Conservation (phyloP, 2,888 invertebrate species). For the Andrena hattorfiana region DNA sequence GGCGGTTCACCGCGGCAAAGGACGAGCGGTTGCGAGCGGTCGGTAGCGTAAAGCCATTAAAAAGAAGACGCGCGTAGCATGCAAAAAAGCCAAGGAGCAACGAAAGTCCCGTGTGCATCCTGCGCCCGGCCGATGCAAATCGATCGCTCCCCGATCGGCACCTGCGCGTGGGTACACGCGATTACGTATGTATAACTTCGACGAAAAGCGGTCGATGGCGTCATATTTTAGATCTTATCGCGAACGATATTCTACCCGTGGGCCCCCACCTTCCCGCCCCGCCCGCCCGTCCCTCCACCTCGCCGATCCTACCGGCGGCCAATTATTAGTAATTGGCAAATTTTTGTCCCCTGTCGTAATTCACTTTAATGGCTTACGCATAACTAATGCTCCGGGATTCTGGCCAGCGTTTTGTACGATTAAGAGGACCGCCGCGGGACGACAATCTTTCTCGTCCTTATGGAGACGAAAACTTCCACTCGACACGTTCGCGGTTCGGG, state of each 20-base stretch:
- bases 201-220: conserved; percentile 65
- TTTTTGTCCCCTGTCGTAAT: conserved; percentile 59
- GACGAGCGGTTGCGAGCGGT: conserved; percentile 3
- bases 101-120: conserved; percentile 43
- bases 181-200: conserved; percentile 70
- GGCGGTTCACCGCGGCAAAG: conserved; percentile 29
- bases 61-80: conserved; percentile 26
- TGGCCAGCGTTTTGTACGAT: conserved; percentile 11
- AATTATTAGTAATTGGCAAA: conserved; percentile 68
- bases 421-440: conserved; percentile 13
- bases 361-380: conserved; percentile 44
- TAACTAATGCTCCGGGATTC: conserved; percentile 30
- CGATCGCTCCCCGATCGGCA: conserved; percentile 62
- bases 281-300: neutral
- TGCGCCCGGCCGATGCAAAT: conserved; percentile 64
- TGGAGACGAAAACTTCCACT: too few relatives aligned
- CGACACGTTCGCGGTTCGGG: too few relatives aligned
- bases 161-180: conserved; percentile 70
- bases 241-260: conserved; percentile 39
- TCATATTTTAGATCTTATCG: conserved; percentile 66
- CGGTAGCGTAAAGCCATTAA: conserved; percentile 24
- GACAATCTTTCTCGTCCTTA: too few relatives aligned
- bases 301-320: conserved; percentile 38
- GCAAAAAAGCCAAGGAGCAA: conserved; percentile 28
- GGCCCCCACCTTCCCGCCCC: neutral